Base-by-base conservation (phyloP, 92 coral and sea anemone genomes). In the Palythoa grandiflora region DNA sequence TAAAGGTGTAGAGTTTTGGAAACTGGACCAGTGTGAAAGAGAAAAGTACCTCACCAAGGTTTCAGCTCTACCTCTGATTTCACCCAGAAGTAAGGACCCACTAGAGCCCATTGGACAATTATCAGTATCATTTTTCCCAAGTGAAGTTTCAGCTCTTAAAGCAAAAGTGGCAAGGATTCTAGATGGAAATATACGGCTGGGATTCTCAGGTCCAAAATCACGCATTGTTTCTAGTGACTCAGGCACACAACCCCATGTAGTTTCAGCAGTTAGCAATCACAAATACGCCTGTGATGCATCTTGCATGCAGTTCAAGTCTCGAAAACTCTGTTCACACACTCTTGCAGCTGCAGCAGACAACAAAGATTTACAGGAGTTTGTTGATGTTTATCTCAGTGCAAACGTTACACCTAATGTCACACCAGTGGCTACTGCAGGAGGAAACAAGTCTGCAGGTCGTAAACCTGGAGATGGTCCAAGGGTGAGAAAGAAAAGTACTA, bases 311-410 rank as follows among this genome's bases (percentile, higher is more conserved):
- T 90, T 79, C 84, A 90, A 61, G 76, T 38, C 83, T 50, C 75
- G 81, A n/a, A 79, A 86, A 72, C 71, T 87, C 20, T 57, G 83
- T 40, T 40, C 47, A 40, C 47, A 40, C 47, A 40, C 47, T 5
- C 84, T 79, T 73, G 90, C 90, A 13, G 84, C 90, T 44, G 87
- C 93, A n/a, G 83, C 90, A 71, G 88, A 90, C 83, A 90, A 90
- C 87, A 86, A 71, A 35, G 83, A 90, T 20, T 61, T 90, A 1
- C 74, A 79, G 77, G 83, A 87, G 71, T 90, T 80, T 28, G 93
- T 72, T 73, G 17, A 19, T 15, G 80, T 50, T 50, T 53, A 85
- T 57, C 88, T 54, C 15, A 57, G 65, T 57, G 65, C 61, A 38
- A 63, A 76, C 90, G 48, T 60, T 21, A 19, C 90, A 16, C 77